A percentile compares a stretch with the other conserved stretches of the same genome.
phyloP scores from a whole-genome alignment of 2,797 vertebrate species.

The Menidia menidia region DNA sequence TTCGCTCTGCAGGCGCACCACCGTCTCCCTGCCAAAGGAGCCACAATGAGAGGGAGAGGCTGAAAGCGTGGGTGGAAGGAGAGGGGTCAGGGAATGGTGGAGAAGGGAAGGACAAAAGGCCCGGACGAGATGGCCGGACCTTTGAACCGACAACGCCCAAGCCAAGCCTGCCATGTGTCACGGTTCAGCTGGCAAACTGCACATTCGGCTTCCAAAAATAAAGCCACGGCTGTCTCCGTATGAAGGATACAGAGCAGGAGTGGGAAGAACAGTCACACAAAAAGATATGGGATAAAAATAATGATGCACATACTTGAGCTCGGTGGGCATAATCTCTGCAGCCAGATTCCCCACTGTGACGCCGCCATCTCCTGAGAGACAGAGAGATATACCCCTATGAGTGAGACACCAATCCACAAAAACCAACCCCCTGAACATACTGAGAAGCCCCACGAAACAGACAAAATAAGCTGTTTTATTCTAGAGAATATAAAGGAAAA shows the following conservation, averaged over 20 bases:
- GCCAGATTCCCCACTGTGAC: constrained; percentile 86
- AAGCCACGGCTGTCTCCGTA: not conserved
- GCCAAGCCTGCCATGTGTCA: constrained; percentile 47
- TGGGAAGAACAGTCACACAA: constrained; percentile 23
- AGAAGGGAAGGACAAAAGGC: not conserved
- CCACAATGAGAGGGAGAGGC: not conserved
- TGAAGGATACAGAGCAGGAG: constrained; percentile 16
- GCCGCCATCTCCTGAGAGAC: constrained; percentile 69
- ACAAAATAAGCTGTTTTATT: no score
- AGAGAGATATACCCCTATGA: constrained; percentile 7
- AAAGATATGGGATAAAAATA: not conserved
- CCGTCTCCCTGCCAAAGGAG: constrained; percentile 84
- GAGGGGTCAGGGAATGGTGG: constrained; percentile 1
- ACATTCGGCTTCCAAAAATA: constrained; percentile 52
- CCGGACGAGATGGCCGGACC: not conserved
- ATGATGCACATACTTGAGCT: constrained; percentile 85
- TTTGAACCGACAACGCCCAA: constrained; percentile 19
- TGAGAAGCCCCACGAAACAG: no score
- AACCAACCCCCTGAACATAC: no score
- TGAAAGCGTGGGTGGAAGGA: not conserved
- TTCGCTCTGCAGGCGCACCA: constrained; percentile 89
- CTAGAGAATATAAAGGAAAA: no score
- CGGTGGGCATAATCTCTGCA: constrained; percentile 90
- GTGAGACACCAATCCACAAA: not conserved
- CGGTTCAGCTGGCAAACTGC: constrained; percentile 22